Evolutionary conservation across 2,888 invertebrate genomes (phyloP).

Genomic region (Harpalus rufipes): DNA sequence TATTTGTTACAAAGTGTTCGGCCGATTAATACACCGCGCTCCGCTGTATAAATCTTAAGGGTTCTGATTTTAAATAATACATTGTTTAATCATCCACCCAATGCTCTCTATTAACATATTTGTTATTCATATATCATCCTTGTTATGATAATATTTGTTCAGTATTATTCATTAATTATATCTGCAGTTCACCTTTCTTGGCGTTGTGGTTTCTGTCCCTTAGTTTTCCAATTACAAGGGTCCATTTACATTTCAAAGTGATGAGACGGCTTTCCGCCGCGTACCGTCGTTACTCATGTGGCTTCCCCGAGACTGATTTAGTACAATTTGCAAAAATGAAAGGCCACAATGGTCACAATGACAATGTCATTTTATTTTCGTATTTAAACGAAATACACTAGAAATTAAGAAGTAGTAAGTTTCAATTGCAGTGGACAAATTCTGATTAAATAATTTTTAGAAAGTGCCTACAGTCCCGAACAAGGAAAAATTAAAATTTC

Average conservation of each 20-base stretch:
- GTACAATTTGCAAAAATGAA: neutral
- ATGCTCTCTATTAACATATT: too few relatives aligned
- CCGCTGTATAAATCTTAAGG: too few relatives aligned
- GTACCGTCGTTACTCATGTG: neutral
- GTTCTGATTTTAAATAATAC: too few relatives aligned
- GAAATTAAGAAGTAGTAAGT: too few relatives aligned
- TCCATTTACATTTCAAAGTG: conserved; percentile 51
- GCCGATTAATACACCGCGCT: too few relatives aligned
- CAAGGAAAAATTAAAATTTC: too few relatives aligned
- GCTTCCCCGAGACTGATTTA: neutral
- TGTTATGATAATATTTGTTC: neutral
- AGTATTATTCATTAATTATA: conserved; percentile 38
- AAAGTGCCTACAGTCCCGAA: too few relatives aligned
- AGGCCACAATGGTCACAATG: neutral
- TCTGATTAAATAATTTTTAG: too few relatives aligned
- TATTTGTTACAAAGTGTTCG: too few relatives aligned
- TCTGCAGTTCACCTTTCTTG: conserved; percentile 29
- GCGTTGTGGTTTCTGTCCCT: conserved; percentile 39
- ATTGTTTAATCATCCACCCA: too few relatives aligned
- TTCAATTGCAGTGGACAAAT: too few relatives aligned
- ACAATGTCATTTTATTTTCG: neutral
- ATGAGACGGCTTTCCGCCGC: conserved; percentile 15
- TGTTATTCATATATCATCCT: neutral
- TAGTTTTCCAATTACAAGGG: conserved; percentile 51
- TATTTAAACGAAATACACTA: too few relatives aligned